Evolutionary conservation across 1,140 invertebrate genomes (phyloP).

Genomic region (Littorina saxatilis): DNA sequence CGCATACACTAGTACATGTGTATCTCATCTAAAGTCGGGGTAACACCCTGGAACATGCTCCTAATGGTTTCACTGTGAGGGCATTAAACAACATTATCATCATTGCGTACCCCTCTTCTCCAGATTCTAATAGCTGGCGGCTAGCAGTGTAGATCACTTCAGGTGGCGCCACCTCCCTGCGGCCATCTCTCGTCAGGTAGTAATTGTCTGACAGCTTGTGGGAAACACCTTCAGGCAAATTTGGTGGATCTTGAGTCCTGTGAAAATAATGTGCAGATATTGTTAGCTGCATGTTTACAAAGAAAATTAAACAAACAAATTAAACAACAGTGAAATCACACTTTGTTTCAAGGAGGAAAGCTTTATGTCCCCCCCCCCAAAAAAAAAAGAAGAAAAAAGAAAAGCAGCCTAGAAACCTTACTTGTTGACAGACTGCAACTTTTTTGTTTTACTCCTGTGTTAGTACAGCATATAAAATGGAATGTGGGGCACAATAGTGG

Average conservation of each 20-base stretch:
- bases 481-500: too few species aligned
- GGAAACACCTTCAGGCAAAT: slow-evolving; percentile 84
- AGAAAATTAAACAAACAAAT: slow-evolving; percentile 12
- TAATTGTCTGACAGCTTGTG: slow-evolving; percentile 87
- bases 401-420: too few species aligned
- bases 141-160: slow-evolving; percentile 74
- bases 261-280: not conserved
- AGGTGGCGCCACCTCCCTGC: slow-evolving; percentile 84
- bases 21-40: not conserved
- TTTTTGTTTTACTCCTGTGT: too few species aligned
- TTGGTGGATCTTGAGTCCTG: slow-evolving; percentile 84
- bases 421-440: too few species aligned
- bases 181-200: slow-evolving; percentile 86
- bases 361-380: too few species aligned
- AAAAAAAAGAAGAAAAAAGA: too few species aligned
- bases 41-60: not conserved
- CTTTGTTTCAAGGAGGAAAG: not conserved
- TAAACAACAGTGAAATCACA: not conserved
- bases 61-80: not conserved
- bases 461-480: too few species aligned
- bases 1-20: not conserved
- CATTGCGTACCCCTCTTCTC: slow-evolving; percentile 7
- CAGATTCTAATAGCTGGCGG: not conserved
- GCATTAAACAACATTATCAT: not conserved
- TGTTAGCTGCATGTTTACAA: not conserved